A percentile compares a stretch with the other conserved stretches of the same genome.
Evolutionary conservation across 2,113 vertebrate species (phyloP).

Genomic region (Motacilla alba): DNA sequence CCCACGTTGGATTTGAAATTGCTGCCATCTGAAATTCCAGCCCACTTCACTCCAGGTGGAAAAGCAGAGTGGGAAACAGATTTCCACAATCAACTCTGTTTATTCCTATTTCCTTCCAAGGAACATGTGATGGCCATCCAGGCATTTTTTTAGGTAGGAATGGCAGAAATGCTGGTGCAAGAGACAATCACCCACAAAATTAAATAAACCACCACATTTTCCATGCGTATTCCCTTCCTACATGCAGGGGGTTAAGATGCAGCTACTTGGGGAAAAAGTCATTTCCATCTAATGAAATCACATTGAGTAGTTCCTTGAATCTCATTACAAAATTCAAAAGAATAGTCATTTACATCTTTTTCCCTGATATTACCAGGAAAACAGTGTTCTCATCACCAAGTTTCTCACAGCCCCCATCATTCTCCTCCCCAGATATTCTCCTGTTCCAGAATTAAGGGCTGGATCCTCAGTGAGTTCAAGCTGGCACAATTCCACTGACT

Average conservation of each 20-base stretch:
- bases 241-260: fast-evolving
- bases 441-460: background rate
- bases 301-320: background rate
- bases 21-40: constrained; percentile 3
- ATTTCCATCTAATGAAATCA: background rate
- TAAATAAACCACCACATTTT: background rate
- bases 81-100: constrained; percentile 27
- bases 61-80: background rate
- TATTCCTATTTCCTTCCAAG: background rate
- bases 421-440: background rate
- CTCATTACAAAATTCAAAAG: background rate
- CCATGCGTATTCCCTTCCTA: background rate
- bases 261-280: background rate
- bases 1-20: constrained; percentile 27
- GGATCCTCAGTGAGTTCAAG: background rate
- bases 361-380: background rate
- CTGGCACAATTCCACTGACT: background rate
- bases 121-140: fast-evolving
- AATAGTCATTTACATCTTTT: background rate
- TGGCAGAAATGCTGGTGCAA: background rate
- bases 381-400: background rate
- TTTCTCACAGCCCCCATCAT: background rate
- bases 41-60: background rate
- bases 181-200: background rate
- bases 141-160: background rate